Percentiles rank a stretch among this genome's conserved stretches.
Conservation (phyloP, 2,888 invertebrate genomes). For the Meliscaeva auricollis region DNA sequence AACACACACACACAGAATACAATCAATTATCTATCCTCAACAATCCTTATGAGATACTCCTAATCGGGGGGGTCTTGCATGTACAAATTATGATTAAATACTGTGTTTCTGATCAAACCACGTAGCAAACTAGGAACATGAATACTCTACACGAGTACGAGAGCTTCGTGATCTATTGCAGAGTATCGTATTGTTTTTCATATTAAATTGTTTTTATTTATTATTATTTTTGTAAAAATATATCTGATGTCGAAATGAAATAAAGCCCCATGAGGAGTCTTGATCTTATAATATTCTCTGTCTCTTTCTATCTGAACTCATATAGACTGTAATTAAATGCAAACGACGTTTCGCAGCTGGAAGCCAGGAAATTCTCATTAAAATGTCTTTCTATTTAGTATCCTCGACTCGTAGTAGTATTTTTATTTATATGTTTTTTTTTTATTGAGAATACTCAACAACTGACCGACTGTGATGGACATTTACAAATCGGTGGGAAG, state of each 20-base stretch:
- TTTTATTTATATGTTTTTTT: neutral
- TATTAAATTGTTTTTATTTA: conserved; percentile 68
- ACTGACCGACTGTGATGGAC: conserved; percentile 26
- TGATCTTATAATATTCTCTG: neutral
- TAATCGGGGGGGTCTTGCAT: conserved; percentile 51
- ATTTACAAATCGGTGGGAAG: conserved; percentile 43
- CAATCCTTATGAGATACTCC: conserved; percentile 2
- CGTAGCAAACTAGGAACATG: conserved; percentile 28
- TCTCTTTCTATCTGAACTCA: conserved; percentile 38
- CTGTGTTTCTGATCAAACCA: conserved; percentile 41
- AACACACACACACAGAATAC: too few species aligned
- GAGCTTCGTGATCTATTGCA: conserved; percentile 43
- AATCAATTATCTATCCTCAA: conserved; percentile 36
- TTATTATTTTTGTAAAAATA: conserved; percentile 8
- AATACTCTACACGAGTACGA: neutral
- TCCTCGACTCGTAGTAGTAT: conserved; percentile 41
- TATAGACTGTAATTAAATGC: conserved; percentile 82
- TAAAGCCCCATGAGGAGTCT: conserved; percentile 49
- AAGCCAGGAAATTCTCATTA: conserved; percentile 84
- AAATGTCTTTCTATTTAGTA: conserved; percentile 76
- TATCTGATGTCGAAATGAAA: conserved; percentile 34
- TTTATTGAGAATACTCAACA: conserved; percentile 33
- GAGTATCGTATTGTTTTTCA: conserved; percentile 54
- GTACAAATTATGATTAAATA: conserved; percentile 72
- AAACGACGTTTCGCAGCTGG: conserved; percentile 83